Evolutionary conservation across 2,113 vertebrate genomes (phyloP).

Genomic region (Urocolius indicus): DNA sequence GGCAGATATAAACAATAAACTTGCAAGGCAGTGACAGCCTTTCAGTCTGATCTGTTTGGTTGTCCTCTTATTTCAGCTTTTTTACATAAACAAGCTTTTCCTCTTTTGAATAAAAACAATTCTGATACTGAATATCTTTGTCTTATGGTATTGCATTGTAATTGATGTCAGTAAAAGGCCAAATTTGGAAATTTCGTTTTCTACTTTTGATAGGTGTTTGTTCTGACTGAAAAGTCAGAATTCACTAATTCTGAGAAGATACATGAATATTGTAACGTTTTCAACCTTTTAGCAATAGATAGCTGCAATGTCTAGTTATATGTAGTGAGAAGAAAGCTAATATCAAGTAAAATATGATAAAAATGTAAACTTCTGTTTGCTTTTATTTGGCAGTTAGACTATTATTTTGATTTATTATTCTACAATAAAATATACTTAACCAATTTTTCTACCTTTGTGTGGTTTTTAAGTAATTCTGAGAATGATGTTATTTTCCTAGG

Average conservation of each 20-base stretch:
- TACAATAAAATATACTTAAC: not conserved
- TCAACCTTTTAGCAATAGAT: not conserved
- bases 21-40: not conserved
- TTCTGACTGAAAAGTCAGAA: not conserved
- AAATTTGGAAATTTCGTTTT: not conserved
- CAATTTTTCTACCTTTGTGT: not conserved
- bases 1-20: not conserved
- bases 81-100: not conserved
- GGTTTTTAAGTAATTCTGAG: slow-evolving; percentile 38
- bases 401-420: not conserved
- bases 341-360: not conserved
- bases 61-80: not conserved
- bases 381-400: not conserved
- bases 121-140: not conserved
- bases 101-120: not conserved
- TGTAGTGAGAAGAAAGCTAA: not conserved
- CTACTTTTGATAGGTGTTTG: not conserved
- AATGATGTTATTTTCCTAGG: slow-evolving; percentile 79
- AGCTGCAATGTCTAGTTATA: not conserved
- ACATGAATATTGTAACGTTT: not conserved
- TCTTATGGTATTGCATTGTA: not conserved
- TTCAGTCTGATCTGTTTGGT: not conserved
- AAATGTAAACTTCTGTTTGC: not conserved
- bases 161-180: not conserved
- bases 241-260: not conserved